Conservation (phyloP, 2,113 vertebrate species). For the Sinocyclocheilus rhinocerous region DNA sequence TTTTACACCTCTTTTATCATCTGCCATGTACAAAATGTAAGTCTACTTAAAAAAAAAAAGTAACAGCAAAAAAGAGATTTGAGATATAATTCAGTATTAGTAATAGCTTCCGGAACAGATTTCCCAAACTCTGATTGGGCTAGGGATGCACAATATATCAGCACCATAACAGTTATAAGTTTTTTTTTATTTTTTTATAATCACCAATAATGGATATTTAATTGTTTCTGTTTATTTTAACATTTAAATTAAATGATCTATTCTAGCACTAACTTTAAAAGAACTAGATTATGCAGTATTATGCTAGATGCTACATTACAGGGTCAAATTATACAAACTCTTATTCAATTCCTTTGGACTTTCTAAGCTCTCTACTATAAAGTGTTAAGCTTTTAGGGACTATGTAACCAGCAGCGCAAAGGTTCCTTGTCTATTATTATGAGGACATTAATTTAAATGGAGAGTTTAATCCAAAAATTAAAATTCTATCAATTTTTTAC, state of each 20-base stretch:
- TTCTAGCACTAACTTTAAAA: neutral
- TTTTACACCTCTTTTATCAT: neutral
- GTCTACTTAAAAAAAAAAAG: neutral
- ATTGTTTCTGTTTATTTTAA: neutral
- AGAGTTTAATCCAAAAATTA: no score
- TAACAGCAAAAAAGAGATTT: neutral
- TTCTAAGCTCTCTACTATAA: no score
- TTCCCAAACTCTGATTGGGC: neutral
- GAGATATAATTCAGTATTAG: neutral
- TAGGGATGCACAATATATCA: neutral
- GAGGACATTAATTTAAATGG: neutral
- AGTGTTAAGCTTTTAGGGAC: neutral
- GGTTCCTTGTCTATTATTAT: neutral
- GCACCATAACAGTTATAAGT: neutral
- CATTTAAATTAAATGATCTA: neutral
- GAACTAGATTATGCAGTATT: neutral
- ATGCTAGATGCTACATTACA: no score
- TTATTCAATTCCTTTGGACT: no score
- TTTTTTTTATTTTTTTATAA: neutral
- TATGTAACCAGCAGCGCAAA: neutral
- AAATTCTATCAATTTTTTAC: neutral
- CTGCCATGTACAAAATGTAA: neutral
- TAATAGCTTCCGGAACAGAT: neutral
- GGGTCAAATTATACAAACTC: no score
- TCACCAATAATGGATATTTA: neutral